phyloP scores from a whole-genome alignment of 2,888 invertebrate species.

The Torymus texanus region DNA sequence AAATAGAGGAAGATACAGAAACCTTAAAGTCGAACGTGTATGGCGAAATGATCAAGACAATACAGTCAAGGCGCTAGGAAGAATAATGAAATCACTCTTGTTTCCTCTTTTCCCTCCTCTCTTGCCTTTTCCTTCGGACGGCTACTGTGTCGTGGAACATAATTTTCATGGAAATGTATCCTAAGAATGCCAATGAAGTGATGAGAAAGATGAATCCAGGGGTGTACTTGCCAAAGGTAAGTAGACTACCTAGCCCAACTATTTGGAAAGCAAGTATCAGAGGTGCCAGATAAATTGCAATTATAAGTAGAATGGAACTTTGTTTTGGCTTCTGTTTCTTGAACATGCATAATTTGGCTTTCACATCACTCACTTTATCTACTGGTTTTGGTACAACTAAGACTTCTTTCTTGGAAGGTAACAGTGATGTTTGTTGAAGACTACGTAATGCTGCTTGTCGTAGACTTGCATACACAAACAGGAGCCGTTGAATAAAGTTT shows the following conservation, averaged over 20 bases:
- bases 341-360: conserved; percentile 54
- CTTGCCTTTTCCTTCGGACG: conserved; percentile 58
- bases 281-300: conserved; percentile 68
- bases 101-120: conserved; percentile 63
- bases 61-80: background rate
- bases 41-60: conserved; percentile 19
- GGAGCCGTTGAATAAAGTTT: conserved; percentile 62
- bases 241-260: conserved; percentile 64
- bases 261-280: conserved; percentile 66
- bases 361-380: conserved; percentile 12
- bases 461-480: conserved; percentile 64
- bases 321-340: conserved; percentile 62
- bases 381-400: conserved; percentile 3
- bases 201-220: conserved; percentile 72
- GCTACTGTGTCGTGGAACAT: conserved; percentile 63
- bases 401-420: conserved; percentile 8
- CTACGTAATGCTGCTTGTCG: conserved; percentile 48
- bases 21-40: conserved; percentile 24
- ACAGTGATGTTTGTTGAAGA: conserved; percentile 38
- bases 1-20: conserved; percentile 27
- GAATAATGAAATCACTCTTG: conserved; percentile 39
- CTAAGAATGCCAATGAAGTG: conserved; percentile 67
- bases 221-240: conserved; percentile 67
- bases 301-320: conserved; percentile 61
- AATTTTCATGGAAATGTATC: conserved; percentile 67